Evolutionary conservation across 1,140 invertebrate genomes (phyloP).

Genomic region (Stenopsyche tienmushanensis): DNA sequence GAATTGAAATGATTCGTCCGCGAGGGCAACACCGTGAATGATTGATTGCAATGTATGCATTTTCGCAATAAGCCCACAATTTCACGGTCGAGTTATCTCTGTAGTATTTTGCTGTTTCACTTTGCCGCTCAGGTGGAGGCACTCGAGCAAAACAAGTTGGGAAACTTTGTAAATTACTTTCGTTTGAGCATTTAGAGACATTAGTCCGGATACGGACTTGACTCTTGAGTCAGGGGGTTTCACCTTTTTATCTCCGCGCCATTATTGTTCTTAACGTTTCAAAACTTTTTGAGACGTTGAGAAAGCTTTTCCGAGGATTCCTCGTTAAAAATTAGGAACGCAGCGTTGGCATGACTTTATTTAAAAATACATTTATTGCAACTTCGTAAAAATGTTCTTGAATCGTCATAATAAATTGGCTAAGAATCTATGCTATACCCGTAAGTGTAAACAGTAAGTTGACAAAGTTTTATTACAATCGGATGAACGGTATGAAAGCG

Average conservation of each 20-base stretch:
- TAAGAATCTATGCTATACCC: neutral
- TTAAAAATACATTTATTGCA: neutral
- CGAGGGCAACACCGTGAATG: too few species aligned
- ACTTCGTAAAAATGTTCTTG: neutral
- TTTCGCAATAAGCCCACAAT: too few species aligned
- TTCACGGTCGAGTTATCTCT: neutral
- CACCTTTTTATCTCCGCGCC: neutral
- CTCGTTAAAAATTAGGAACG: neutral
- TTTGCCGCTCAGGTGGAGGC: neutral
- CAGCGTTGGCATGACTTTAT: neutral
- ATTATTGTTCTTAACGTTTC: neutral
- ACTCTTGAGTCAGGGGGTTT: neutral
- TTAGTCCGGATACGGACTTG: neutral
- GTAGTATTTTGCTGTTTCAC: neutral
- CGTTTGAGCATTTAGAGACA: neutral
- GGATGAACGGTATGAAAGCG: too few species aligned
- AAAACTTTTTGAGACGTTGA: neutral
- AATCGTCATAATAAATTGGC: neutral
- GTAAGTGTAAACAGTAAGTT: too few species aligned
- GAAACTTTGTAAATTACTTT: conserved; percentile 20
- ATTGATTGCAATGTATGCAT: too few species aligned
- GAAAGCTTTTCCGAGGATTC: neutral
- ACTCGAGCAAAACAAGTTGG: neutral
- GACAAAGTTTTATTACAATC: too few species aligned
- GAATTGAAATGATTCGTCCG: neutral